Base-by-base conservation (phyloP, 2,888 invertebrate species). In the Nemoura dubitans region DNA sequence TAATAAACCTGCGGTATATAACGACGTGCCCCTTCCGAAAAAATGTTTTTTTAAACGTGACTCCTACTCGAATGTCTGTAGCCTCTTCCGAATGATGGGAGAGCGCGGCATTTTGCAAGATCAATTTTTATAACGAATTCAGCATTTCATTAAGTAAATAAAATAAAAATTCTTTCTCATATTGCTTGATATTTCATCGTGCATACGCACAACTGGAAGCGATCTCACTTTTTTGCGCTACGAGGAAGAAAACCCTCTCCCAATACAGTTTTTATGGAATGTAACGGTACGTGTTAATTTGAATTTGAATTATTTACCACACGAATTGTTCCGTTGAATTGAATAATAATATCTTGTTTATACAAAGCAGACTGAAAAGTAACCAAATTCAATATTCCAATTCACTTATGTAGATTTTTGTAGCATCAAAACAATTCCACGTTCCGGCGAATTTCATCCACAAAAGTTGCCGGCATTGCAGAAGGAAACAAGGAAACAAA, bases 231-330 rank as follows among this genome's bases (percentile, higher is more conserved):
- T 59, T 21, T 1, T 21, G 21, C 59, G 59, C 59, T 59, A 59
- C 59, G 21, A 3, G 21, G 16, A 59, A 59, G 59, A 59, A 59
- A 59, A 10, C 59, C 59, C 16, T 59, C 14, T 21, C 21, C 59
- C 59, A 59, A 59, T 36, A 59, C 21, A 59, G 16, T 59, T 21
- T 21, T 59, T 59, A 59, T 59, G 16, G 10, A 59, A 59, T 59
- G 59, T 59, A 59, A 59, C 59, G 59, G 59, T 59, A 59, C 59
- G 59, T 59, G 59, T 59, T 59, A 59, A 59, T 59, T 59, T 59
- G 59, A 59, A 59, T 59, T 59, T 59, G 59, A 59, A 59, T 59
- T 59, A 59, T 59, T 59, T 59, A 21, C 59, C 59, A 59, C 59
- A 59, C 59, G 59, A 59, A 59, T 59, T 59, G 59, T 59, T 59